A percentile compares a stretch with the other conserved stretches of the same genome.
These are phyloP conservation scores for Hypomesus transpacificus DNA, from an alignment of 2,113 vertebrate genomes.

Conservation along the genomic window DNA sequence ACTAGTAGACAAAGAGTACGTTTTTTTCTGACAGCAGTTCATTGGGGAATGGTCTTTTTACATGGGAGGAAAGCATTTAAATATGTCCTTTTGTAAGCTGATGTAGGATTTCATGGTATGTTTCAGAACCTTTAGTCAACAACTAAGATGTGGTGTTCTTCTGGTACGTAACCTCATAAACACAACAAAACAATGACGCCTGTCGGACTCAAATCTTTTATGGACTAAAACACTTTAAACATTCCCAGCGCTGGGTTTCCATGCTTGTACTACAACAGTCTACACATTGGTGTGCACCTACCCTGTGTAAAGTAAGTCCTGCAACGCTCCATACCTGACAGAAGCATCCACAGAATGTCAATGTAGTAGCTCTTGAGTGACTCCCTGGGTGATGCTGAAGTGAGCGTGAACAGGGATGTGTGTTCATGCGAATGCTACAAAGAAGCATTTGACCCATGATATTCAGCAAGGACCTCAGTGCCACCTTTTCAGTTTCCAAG, in stretches of 20 bases:
- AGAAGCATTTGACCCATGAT: slow-evolving; percentile 40
- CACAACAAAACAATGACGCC: no score
- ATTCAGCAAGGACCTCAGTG: slow-evolving; percentile 36
- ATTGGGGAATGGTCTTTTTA: background rate
- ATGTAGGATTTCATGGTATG: background rate
- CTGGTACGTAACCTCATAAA: no score
- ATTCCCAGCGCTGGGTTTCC: no score
- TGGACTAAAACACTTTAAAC: no score
- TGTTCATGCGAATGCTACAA: slow-evolving; percentile 31
- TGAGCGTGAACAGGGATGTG: background rate
- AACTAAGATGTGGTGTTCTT: no score
- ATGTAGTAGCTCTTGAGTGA: slow-evolving; percentile 15
- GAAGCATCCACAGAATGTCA: background rate
- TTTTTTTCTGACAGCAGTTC: background rate
- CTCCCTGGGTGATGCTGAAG: slow-evolving; percentile 39
- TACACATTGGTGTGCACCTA: no score
- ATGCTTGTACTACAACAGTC: no score
- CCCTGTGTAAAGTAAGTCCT: no score
- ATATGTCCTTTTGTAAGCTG: slow-evolving; percentile 20
- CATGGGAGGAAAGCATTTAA: background rate
- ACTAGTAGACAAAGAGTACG: background rate
- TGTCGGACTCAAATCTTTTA: no score
- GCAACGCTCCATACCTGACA: no score
- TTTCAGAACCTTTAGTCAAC: background rate
- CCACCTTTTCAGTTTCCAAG: slow-evolving; percentile 39